Conservation (phyloP, 2,888 invertebrate species). For the Rhaphigaster nebulosa region DNA sequence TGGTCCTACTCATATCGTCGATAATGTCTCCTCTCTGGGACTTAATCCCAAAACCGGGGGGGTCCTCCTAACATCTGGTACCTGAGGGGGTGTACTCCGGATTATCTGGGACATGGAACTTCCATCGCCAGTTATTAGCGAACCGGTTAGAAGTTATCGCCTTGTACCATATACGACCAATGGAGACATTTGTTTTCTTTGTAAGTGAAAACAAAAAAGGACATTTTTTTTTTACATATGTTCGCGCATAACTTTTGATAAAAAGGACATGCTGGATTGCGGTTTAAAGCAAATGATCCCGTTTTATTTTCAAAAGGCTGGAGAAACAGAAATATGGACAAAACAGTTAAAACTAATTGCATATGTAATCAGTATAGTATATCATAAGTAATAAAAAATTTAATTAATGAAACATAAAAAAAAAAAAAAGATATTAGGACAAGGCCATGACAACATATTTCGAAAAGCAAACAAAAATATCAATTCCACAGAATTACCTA, state of each 20-base stretch:
- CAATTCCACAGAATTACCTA: no score
- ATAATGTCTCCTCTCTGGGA: slow-evolving; percentile 16
- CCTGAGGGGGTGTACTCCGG: slow-evolving; percentile 18
- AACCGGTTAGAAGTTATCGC: neutral
- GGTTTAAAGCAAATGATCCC: neutral
- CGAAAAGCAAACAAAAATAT: no score
- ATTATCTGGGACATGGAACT: neutral
- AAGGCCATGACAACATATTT: no score
- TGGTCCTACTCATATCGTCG: neutral
- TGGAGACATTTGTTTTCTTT: neutral
- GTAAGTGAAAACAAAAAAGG: neutral
- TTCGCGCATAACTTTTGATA: neutral
- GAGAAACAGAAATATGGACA: no score
- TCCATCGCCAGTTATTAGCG: neutral
- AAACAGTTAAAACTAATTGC: no score
- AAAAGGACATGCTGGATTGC: neutral
- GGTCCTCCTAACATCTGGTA: neutral
- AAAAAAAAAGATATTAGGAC: no score
- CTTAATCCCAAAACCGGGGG: neutral
- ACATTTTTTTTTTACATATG: neutral
- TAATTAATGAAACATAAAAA: no score
- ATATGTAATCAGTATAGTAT: no score
- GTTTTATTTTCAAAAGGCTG: no score
- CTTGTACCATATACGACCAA: neutral
- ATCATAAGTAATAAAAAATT: no score